A percentile compares a stretch with the other conserved stretches of the same genome.
phyloP scores from a whole-genome alignment of 92 coral and sea anemone species.

The Pocillopora grandis region DNA sequence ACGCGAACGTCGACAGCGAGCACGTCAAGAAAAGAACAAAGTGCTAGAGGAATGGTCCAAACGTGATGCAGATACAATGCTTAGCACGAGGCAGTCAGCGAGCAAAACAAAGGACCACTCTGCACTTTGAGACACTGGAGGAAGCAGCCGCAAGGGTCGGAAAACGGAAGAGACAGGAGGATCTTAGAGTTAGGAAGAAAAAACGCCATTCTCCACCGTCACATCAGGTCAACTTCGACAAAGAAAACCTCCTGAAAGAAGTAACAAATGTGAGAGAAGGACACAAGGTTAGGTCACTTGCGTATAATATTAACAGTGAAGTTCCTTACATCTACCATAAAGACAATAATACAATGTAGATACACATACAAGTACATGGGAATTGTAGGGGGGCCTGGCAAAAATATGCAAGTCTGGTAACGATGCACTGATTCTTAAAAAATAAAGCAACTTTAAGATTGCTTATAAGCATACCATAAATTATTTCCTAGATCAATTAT shows the following conservation, averaged over 20 bases:
- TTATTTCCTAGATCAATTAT: constrained; percentile 23
- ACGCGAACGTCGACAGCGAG: constrained; percentile 3
- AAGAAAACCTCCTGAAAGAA: constrained; percentile 30
- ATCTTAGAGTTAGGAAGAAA: neutral
- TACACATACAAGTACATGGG: too few species aligned
- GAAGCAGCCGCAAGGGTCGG: neutral
- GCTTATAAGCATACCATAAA: neutral
- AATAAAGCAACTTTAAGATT: neutral
- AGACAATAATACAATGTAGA: too few species aligned
- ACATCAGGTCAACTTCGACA: constrained; percentile 10
- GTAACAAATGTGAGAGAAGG: constrained; percentile 22
- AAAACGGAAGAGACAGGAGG: neutral
- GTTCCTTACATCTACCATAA: neutral
- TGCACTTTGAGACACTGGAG: neutral
- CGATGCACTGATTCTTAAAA: neutral
- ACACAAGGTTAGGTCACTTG: constrained; percentile 7
- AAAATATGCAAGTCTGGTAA: too few species aligned
- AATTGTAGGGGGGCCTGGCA: too few species aligned
- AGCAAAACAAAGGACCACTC: constrained; percentile 1
- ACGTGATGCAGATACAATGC: constrained; percentile 12
- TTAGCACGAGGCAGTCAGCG: constrained; percentile 32
- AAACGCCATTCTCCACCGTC: constrained; percentile 25
- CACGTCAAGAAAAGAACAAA: constrained; percentile 1
- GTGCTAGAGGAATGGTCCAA: constrained; percentile 7
- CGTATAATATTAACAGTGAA: neutral